phyloP scores from a whole-genome alignment of 2,888 invertebrate species.

The Ormyrus pomaceus region DNA sequence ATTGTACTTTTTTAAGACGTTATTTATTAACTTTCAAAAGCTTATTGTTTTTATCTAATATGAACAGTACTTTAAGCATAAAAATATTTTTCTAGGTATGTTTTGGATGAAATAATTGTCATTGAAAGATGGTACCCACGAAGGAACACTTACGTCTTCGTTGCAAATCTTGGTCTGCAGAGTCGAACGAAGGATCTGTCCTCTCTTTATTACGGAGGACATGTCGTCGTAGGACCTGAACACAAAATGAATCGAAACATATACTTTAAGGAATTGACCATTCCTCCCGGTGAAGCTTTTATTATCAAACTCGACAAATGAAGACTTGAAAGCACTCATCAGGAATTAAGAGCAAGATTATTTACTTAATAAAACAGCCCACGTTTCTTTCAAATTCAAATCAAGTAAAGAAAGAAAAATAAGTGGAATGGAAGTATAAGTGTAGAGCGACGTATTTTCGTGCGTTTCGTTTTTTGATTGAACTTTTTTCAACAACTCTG shows the following conservation, averaged over 20 bases:
- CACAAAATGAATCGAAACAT: constrained; percentile 75
- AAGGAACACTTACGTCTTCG: constrained; percentile 85
- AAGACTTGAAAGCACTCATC: constrained; percentile 31
- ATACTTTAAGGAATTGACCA: constrained; percentile 78
- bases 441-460: too few species aligned
- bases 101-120: constrained; percentile 80
- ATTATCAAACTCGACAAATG: constrained; percentile 81
- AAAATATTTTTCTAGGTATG: constrained; percentile 74
- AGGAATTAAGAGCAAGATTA: not conserved
- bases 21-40: too few species aligned
- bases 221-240: constrained; percentile 78
- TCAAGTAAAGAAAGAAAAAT: not conserved
- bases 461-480: not conserved
- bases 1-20: too few species aligned
- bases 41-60: too few species aligned
- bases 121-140: constrained; percentile 89
- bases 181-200: constrained; percentile 84
- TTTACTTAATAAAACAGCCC: constrained; percentile 1
- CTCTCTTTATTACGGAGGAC: constrained; percentile 85
- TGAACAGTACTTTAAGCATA: not conserved
- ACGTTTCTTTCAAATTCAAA: not conserved
- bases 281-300: constrained; percentile 80
- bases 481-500: constrained; percentile 4
- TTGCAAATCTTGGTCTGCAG: constrained; percentile 83
- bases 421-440: not conserved